These are phyloP conservation scores for Drosophila pseudoobscura DNA, from an alignment of 1,140 invertebrate species.

Conservation along the genomic window DNA sequence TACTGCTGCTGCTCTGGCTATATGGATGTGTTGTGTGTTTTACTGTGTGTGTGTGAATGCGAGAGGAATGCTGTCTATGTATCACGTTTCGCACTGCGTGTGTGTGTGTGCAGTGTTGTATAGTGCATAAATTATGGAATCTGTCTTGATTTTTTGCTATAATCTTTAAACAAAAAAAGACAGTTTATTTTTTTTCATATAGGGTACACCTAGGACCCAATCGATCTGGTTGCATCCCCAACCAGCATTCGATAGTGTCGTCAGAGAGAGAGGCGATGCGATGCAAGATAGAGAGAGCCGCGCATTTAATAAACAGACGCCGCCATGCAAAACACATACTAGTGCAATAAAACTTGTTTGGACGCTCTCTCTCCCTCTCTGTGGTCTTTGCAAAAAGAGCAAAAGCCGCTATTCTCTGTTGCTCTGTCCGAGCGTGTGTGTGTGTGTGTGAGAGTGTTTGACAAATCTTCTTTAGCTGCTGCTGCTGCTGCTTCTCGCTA, in stretches of 20 bases:
- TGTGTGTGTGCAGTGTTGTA: constrained; percentile 63
- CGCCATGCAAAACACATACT: constrained; percentile 45
- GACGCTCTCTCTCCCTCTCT: constrained; percentile 38
- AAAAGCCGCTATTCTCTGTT: constrained; percentile 69
- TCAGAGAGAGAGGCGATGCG: constrained; percentile 43
- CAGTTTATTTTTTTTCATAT: neutral
- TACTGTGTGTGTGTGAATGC: constrained; percentile 22
- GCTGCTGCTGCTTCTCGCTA: constrained; percentile 24
- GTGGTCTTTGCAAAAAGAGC: constrained; percentile 67
- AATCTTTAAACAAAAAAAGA: constrained; percentile 1
- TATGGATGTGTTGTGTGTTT: constrained; percentile 14
- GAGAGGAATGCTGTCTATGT: constrained; percentile 71
- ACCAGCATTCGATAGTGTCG: constrained; percentile 52
- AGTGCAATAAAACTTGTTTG: constrained; percentile 70
- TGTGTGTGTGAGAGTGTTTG: constrained; percentile 1
- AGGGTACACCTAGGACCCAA: constrained; percentile 33
- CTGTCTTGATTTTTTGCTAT: constrained; percentile 1
- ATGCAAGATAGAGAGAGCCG: constrained; percentile 27
- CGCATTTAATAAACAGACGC: constrained; percentile 56
- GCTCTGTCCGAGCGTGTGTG: constrained; percentile 14
- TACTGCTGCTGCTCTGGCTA: constrained; percentile 51
- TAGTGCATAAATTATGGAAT: constrained; percentile 73
- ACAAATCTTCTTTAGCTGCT: constrained; percentile 56
- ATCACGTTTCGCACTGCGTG: constrained; percentile 66
- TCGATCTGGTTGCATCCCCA: constrained; percentile 79